Conservation (phyloP, 2,797 vertebrate species). For the Carduelis carduelis region DNA sequence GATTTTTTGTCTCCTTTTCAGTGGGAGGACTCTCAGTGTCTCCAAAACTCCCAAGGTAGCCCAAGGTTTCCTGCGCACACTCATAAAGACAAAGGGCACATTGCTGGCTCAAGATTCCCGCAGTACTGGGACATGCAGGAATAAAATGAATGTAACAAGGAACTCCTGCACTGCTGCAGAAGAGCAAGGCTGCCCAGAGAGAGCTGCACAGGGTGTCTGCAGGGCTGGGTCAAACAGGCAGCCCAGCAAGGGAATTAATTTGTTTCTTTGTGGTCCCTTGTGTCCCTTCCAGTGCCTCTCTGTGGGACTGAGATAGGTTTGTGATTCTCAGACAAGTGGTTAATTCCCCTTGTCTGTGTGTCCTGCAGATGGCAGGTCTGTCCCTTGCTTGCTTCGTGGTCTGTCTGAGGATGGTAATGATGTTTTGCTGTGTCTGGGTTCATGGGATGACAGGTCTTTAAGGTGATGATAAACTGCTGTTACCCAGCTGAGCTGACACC, state of each 20-base stretch:
- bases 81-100: neutral
- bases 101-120: fast-evolving
- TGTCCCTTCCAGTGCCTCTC: neutral
- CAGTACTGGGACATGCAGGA: neutral
- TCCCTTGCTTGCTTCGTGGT: neutral
- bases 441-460: neutral
- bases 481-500: neutral
- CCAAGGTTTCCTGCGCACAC: neutral
- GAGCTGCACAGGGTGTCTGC: neutral
- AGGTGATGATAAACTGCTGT: neutral
- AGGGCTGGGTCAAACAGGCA: neutral
- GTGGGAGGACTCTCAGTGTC: neutral
- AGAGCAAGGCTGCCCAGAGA: fast-evolving
- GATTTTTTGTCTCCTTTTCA: neutral
- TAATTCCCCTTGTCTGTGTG: neutral
- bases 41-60: neutral
- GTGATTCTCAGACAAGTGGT: neutral
- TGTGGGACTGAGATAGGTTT: neutral
- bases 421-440: neutral
- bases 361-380: neutral
- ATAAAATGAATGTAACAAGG: fast-evolving
- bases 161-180: neutral
- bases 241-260: neutral
- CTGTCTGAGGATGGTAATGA: neutral
- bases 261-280: neutral